Conservation (phyloP, 2,113 vertebrate genomes). For the Engraulis encrasicolus region DNA sequence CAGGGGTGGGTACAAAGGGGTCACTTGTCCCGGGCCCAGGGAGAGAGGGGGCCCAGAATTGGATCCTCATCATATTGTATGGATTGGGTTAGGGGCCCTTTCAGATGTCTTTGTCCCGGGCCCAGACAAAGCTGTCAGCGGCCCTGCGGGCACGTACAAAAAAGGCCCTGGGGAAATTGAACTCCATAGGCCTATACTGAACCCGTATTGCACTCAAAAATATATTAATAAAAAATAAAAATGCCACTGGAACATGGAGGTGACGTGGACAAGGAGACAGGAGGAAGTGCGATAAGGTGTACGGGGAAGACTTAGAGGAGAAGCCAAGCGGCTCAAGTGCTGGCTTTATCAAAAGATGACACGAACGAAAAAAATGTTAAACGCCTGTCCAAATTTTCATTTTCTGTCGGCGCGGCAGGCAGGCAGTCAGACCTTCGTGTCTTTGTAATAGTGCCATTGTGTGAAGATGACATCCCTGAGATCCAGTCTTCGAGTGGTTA, state of each 20-base stretch:
- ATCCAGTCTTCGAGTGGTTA: not conserved
- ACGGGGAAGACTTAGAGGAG: too few relatives aligned
- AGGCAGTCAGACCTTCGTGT: not conserved
- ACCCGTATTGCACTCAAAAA: not conserved
- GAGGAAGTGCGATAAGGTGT: not conserved
- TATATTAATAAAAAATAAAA: too few relatives aligned
- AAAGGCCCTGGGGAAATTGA: not conserved
- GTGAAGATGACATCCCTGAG: not conserved
- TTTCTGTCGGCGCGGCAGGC: too few relatives aligned
- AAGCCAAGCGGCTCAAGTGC: slow-evolving; percentile 9
- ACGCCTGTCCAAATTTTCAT: not conserved
- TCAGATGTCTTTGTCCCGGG: too few relatives aligned
- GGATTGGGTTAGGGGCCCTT: too few relatives aligned
- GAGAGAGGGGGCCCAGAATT: too few relatives aligned
- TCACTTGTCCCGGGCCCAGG: too few relatives aligned
- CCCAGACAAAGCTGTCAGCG: too few relatives aligned
- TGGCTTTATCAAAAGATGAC: slow-evolving; percentile 28
- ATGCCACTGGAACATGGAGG: too few relatives aligned
- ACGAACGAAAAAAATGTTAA: slow-evolving; percentile 37
- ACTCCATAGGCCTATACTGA: slow-evolving; percentile 35
- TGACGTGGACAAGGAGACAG: not conserved
- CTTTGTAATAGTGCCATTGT: not conserved
- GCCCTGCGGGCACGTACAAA: slow-evolving; percentile 31
- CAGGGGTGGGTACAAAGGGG: too few relatives aligned
- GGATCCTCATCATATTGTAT: too few relatives aligned